Conservation (phyloP, 2,888 invertebrate species). For the Erebia ligea region DNA sequence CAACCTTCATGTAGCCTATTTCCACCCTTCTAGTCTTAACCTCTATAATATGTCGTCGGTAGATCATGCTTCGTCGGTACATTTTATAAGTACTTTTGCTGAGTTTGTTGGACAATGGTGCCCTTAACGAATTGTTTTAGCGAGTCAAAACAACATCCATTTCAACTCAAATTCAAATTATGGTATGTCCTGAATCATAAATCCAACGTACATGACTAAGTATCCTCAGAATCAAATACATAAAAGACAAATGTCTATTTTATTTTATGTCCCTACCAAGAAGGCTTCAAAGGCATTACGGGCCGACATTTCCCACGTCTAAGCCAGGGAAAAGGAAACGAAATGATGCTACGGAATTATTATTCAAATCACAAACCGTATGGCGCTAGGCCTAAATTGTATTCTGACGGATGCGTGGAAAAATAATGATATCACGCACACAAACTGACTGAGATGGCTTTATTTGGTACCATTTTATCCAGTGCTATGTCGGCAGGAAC, state of each 20-base stretch:
- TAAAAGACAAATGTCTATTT: constrained; percentile 21
- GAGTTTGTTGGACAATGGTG: too few relatives aligned
- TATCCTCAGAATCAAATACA: constrained; percentile 17
- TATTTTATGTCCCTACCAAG: constrained; percentile 26
- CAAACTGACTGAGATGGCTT: constrained; percentile 36
- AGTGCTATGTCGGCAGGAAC: constrained; percentile 14
- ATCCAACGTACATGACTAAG: constrained; percentile 16
- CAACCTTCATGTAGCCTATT: too few relatives aligned
- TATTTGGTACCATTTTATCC: constrained; percentile 34
- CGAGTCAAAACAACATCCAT: not conserved
- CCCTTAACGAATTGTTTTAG: not conserved
- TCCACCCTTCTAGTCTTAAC: too few relatives aligned
- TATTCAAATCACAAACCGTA: constrained; percentile 80
- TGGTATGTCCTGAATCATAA: not conserved
- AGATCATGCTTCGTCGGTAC: too few relatives aligned
- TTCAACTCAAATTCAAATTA: not conserved
- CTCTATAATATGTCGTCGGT: too few relatives aligned
- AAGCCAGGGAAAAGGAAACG: constrained; percentile 74
- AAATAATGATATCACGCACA: constrained; percentile 64
- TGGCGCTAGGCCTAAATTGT: constrained; percentile 77
- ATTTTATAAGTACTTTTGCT: too few relatives aligned
- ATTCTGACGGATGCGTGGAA: constrained; percentile 74
- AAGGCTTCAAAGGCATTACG: constrained; percentile 64
- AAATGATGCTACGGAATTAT: constrained; percentile 79
- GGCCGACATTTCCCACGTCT: constrained; percentile 78